These are phyloP conservation scores for Arctia plantaginis DNA, from an alignment of 2,888 invertebrate species.

Conservation along the genomic window DNA sequence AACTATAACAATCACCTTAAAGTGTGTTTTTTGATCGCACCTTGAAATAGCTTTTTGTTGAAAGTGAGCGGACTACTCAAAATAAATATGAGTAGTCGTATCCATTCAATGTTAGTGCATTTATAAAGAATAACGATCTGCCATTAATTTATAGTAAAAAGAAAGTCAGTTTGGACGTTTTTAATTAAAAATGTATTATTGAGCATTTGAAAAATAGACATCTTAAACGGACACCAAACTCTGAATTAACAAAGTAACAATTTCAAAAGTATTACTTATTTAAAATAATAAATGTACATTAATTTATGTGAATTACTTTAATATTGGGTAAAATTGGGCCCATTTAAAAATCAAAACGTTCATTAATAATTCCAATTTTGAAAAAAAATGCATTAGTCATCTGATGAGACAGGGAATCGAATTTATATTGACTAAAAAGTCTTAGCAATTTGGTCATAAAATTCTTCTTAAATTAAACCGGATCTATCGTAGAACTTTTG, in stretches of 20 bases:
- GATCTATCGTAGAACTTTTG: too few relatives aligned
- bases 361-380: too few relatives aligned
- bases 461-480: too few relatives aligned
- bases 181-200: neutral
- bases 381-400: too few relatives aligned
- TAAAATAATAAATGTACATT: too few relatives aligned
- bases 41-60: constrained; percentile 14
- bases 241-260: neutral
- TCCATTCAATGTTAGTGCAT: constrained; percentile 28
- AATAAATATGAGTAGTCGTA: constrained; percentile 34
- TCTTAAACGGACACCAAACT: neutral
- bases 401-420: too few relatives aligned
- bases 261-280: too few relatives aligned
- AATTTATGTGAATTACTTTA: too few relatives aligned
- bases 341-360: too few relatives aligned
- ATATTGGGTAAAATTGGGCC: too few relatives aligned
- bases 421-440: too few relatives aligned
- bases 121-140: constrained; percentile 31
- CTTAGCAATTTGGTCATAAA: too few relatives aligned
- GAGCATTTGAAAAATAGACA: neutral
- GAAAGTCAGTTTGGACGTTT: constrained; percentile 34
- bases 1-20: constrained; percentile 8
- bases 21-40: constrained; percentile 6
- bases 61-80: constrained; percentile 26
- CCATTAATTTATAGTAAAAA: constrained; percentile 39